phyloP scores from a whole-genome alignment of 1,140 invertebrate genomes.

The Oedothorax gibbosus region DNA sequence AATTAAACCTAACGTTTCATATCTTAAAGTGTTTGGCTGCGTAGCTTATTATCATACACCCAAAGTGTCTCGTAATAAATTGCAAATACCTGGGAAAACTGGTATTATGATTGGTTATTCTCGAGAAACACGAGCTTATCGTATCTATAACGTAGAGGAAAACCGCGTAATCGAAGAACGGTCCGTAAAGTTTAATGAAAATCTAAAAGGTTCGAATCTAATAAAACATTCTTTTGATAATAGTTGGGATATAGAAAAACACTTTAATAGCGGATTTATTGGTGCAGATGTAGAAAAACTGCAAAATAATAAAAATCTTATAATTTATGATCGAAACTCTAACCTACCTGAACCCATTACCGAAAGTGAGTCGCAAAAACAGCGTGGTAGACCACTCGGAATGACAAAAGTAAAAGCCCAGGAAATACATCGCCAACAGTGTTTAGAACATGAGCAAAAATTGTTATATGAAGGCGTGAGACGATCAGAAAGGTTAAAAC shows the following conservation, averaged over 20 bases:
- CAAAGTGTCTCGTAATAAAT: not conserved
- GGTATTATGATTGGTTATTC: conserved; percentile 8
- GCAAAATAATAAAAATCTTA: not conserved
- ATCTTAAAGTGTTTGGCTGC: not conserved
- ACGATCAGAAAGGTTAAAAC: conserved; percentile 1
- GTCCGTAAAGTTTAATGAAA: conserved; percentile 1
- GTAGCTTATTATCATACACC: conserved; percentile 6
- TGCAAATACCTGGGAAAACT: not conserved
- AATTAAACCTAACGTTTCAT: not conserved
- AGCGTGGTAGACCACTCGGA: not conserved
- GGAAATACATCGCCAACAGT: not conserved
- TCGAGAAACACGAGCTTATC: not conserved
- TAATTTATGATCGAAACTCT: not conserved
- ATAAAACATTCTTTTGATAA: not conserved
- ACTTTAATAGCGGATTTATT: no score
- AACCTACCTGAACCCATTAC: not conserved
- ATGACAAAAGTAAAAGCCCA: not conserved
- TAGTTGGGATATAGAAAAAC: not conserved
- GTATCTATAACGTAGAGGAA: not conserved
- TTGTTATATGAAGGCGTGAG: not conserved
- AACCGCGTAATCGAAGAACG: not conserved
- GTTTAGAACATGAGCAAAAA: not conserved
- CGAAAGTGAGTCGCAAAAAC: not conserved
- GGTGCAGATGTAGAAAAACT: not conserved
- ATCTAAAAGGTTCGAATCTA: not conserved